Base-by-base conservation (phyloP, 2,888 invertebrate species). In the Uropetala carovei region DNA sequence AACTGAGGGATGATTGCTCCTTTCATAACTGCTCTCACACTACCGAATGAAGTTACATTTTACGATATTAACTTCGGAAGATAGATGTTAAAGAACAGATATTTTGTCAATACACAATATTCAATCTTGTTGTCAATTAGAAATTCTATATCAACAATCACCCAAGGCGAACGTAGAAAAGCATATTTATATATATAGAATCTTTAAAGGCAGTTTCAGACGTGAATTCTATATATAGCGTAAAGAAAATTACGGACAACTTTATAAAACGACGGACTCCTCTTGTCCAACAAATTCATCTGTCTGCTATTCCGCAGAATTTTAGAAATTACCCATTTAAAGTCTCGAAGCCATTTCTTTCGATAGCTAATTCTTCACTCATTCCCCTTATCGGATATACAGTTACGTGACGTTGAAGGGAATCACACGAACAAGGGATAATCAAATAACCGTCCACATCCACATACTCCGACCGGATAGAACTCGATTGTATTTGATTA, bases 401-500 rank as follows among this genome's bases (percentile, higher is more conserved):
- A 75, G 75, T 75, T 75, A 75, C 75, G 27, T 75, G 75, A 75
- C 75, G 75, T 75, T 75, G 75, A 75, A 27, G 75, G 27, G 75
- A 75, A 75, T 75, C n/a, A 27, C 75, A 75, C 27, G 75, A 75
- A 27, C 8, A 11, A 18, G 43, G 56, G 60, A 11, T 89, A 89
- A 89, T 89, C 89, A 89, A 89, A 86, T 86, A 59, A 86, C 14
- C 27, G 27, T 30, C 22, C 27, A 27, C 86, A 86, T 56, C 11
- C 89, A 22, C 64, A 43, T 43, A 43, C 64, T 89, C 68, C 89
- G 9, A 0, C 43, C 58, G 86, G 59, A 86, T 86, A 86, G 30
- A 43, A 89, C 89, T 60, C 11, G 64, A 89, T 89, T 43, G 64
- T 64, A 89, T 89, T 64, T 14, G 64, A 89, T 89, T 89, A 43